These are phyloP conservation scores for Microcebus jonahi DNA, from an alignment of 2,113 vertebrate species.

Conservation along the genomic window DNA sequence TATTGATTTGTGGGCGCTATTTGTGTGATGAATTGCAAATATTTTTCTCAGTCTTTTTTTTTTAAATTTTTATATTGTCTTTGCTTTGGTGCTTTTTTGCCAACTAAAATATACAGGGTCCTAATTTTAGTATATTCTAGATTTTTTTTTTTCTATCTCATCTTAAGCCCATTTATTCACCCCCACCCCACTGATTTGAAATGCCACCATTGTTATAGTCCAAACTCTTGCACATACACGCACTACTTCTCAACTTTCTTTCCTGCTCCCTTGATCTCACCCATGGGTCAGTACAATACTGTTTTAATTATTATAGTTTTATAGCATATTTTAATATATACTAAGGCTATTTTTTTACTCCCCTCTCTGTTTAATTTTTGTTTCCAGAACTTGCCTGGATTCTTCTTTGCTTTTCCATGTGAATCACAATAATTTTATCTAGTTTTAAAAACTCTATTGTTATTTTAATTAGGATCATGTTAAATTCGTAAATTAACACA, in stretches of 20 bases:
- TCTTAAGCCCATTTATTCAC: not conserved
- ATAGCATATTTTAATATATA: not conserved
- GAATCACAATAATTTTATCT: not conserved
- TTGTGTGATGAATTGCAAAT: conserved; percentile 16
- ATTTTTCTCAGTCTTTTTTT: not conserved
- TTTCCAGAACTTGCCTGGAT: not conserved
- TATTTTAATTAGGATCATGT: not conserved
- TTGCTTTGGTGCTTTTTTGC: not conserved
- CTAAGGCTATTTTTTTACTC: not conserved
- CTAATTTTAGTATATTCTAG: not conserved
- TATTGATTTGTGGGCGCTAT: not conserved
- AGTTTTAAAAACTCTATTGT: not conserved
- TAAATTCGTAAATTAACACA: not conserved
- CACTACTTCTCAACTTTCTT: not conserved
- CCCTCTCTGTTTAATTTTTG: conserved; percentile 2
- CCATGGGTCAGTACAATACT: not conserved
- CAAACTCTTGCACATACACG: not conserved
- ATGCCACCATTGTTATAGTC: not conserved
- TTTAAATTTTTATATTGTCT: not conserved
- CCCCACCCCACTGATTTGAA: not conserved
- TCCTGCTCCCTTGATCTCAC: not conserved
- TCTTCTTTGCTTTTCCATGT: not conserved
- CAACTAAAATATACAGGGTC: not conserved
- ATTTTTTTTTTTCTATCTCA: not conserved
- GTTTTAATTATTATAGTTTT: conserved; percentile 9